Conservation (phyloP, 2,888 invertebrate genomes). For the Drosophila lacicola region DNA sequence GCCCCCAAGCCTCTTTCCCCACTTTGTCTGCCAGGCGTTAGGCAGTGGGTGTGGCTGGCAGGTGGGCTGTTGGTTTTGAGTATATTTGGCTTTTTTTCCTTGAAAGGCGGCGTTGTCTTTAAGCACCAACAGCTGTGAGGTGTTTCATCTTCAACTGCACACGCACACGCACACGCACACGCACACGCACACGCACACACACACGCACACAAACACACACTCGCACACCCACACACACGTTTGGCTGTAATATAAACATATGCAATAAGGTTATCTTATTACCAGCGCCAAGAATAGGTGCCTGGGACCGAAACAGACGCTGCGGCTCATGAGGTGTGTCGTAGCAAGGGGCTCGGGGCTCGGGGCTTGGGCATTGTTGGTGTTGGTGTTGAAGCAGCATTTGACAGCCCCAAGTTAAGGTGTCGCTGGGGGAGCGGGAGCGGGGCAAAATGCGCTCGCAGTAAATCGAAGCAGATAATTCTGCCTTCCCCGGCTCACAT, state of each 20-base stretch:
- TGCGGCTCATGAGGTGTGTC: conserved; percentile 1
- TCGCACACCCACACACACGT: conserved; percentile 2
- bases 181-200: conserved; percentile 2
- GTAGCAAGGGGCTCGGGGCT: no score
- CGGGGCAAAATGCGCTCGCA: conserved; percentile 31
- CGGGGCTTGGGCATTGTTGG: no score
- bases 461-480: conserved; percentile 58
- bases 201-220: conserved; percentile 6
- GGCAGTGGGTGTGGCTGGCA: conserved; percentile 31
- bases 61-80: conserved; percentile 32
- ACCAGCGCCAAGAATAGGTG: conserved; percentile 48
- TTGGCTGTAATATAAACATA: conserved; percentile 75
- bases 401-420: conserved; percentile 37
- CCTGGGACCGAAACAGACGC: conserved; percentile 1
- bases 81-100: conserved; percentile 12
- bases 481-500: not conserved
- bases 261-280: conserved; percentile 80
- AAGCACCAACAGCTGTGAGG: conserved; percentile 59
- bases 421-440: not conserved
- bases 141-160: conserved; percentile 50
- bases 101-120: conserved; percentile 43
- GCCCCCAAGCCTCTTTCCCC: no score
- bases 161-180: conserved; percentile 12
- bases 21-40: conserved; percentile 8
- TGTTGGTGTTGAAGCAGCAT: conserved; percentile 18